Evolutionary conservation across 2,888 invertebrate species (phyloP), one percentile per base, ranked within the genome.

Genomic region (Ypsolopha scabrella): DNA sequence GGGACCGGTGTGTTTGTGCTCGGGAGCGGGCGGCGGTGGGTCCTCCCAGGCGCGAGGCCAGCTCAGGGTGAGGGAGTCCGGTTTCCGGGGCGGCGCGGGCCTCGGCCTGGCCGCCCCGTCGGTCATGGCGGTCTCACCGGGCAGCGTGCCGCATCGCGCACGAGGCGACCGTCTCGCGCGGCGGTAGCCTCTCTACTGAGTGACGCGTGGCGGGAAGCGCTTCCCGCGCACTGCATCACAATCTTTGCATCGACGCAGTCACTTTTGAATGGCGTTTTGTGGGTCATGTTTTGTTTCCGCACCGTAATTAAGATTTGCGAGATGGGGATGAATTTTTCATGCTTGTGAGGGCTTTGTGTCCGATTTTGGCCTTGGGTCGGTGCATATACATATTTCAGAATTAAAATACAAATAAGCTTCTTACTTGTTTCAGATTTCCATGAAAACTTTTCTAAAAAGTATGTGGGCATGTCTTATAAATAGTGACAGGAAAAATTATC

Each of bases 1-100:
- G 43, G 66, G 62, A 48, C 58, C 56, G 48, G 65, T 60, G 9
- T 61, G 61, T 50, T 54, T 60, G 35, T 54, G 64, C 56, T 77
- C 83, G 41, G 87, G 87, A 57, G 87, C 85, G 13, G 86, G 87
- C 48, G 87, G 87, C 52, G 87, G 87, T n/a, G 83, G 85, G 58
- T 85, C 85, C 44, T 86, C 86, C 75, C 81, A 77, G 6, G 48
- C 43, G 62, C 79, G 75, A 58, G 80, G 67, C 76, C 76, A 80
- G 52, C 70, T 67, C 52, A 85, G 74, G 53, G 75, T 71, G 52
- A 80, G 71, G 60, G 75, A 77, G 77, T 75, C 78, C 54, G 82
- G 83, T 69, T 83, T 83, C 64, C 83, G 83, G 75, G 82, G 85
- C 78, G 85, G 83, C 78, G 82, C 80, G 62, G 83, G 83, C 80